These are phyloP conservation scores for Sthenelais limicola DNA, from an alignment of 2,888 invertebrate genomes.

Conservation along the genomic window DNA sequence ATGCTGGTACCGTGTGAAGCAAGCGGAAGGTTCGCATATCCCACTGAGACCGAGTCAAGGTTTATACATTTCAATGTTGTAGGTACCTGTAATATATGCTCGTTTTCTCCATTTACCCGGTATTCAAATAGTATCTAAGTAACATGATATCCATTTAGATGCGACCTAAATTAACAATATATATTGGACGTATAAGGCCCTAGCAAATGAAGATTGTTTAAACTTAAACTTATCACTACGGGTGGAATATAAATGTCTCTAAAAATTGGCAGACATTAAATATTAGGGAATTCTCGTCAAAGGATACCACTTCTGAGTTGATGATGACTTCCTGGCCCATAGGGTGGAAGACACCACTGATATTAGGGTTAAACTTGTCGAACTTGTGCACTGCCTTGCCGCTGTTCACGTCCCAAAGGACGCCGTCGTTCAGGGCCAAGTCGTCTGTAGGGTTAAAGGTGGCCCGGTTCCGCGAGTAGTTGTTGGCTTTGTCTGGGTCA, in stretches of 20 bases:
- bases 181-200: too few species aligned
- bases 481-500: constrained; percentile 86
- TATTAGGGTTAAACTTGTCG: constrained; percentile 95
- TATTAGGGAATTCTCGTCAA: constrained; percentile 37
- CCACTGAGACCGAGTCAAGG: constrained; percentile 79
- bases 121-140: too few species aligned
- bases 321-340: constrained; percentile 96
- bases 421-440: constrained; percentile 94
- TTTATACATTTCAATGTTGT: constrained; percentile 3
- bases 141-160: too few species aligned
- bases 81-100: too few species aligned
- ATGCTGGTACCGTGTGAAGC: constrained; percentile 91
- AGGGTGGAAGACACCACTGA: constrained; percentile 97
- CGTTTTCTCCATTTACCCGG: too few species aligned
- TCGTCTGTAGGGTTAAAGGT: constrained; percentile 96
- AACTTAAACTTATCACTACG: background rate
- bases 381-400: constrained; percentile 93
- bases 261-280: background rate
- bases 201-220: too few species aligned
- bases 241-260: background rate
- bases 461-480: constrained; percentile 93
- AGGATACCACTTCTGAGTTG: constrained; percentile 87
- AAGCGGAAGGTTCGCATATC: constrained; percentile 95
- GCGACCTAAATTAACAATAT: too few species aligned
- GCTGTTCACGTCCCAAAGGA: constrained; percentile 92